Evolutionary conservation across 2,113 vertebrate species (phyloP).

Genomic region (Eptatretus burgeri): DNA sequence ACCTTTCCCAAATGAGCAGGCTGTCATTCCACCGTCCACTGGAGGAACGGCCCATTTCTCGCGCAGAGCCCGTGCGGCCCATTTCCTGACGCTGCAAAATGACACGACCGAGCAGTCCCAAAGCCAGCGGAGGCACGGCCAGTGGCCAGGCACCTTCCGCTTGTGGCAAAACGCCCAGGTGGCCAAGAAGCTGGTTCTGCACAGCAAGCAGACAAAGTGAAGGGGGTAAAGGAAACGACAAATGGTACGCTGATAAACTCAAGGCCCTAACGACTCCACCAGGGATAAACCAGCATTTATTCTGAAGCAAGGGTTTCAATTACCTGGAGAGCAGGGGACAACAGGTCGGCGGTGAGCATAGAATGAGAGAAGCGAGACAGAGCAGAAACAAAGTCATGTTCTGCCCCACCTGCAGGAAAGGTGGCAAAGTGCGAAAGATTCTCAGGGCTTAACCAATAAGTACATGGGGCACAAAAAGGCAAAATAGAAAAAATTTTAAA

Average conservation of each 20-base stretch:
- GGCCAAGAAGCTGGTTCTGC: constrained; percentile 67
- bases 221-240: too few relatives aligned
- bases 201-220: constrained; percentile 10
- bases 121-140: constrained; percentile 68
- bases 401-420: constrained; percentile 33
- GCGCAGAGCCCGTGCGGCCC: too few relatives aligned
- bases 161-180: constrained; percentile 64
- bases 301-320: constrained; percentile 7
- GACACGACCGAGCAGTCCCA: too few relatives aligned
- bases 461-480: not conserved
- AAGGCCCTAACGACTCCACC: too few relatives aligned
- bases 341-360: constrained; percentile 76
- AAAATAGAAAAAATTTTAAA: not conserved
- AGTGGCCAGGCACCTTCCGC: constrained; percentile 80
- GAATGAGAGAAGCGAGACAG: constrained; percentile 95
- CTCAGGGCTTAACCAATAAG: not conserved
- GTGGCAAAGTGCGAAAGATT: not conserved
- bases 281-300: not conserved
- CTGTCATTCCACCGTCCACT: too few relatives aligned
- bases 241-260: too few relatives aligned
- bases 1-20: too few relatives aligned
- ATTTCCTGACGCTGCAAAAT: too few relatives aligned
- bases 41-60: too few relatives aligned
- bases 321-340: constrained; percentile 69
- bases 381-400: constrained; percentile 76